Evolutionary conservation across 2,888 invertebrate species (phyloP).

Genomic region (Fissipunctia ypsillon): DNA sequence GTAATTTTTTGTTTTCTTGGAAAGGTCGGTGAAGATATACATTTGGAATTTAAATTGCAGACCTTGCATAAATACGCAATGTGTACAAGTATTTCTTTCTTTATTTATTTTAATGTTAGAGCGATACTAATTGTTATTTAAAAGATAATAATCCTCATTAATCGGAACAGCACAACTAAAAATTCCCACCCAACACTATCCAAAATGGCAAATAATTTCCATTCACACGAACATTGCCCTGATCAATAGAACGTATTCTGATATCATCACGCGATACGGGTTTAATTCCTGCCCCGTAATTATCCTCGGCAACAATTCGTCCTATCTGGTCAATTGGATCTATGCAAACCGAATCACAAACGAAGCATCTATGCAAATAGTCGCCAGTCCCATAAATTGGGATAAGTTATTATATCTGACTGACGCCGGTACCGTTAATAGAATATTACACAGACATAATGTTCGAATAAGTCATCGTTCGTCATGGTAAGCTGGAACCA

Average conservation of each 20-base stretch:
- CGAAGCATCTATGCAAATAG: slow-evolving; percentile 74
- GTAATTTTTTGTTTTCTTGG: background rate
- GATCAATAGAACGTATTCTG: slow-evolving; percentile 34
- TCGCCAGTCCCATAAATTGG: slow-evolving; percentile 74
- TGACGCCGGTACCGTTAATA: slow-evolving; percentile 80
- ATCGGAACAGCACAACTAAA: background rate
- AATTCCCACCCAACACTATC: background rate
- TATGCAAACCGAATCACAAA: slow-evolving; percentile 45
- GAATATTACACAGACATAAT: slow-evolving; percentile 80
- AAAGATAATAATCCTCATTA: background rate
- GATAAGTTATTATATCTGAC: slow-evolving; percentile 76
- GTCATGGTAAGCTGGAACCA: slow-evolving; percentile 74
- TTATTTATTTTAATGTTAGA: background rate
- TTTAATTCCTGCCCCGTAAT: slow-evolving; percentile 48
- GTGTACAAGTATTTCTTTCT: background rate
- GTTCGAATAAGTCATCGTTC: slow-evolving; percentile 82
- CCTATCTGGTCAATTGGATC: slow-evolving; percentile 51
- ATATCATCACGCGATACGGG: slow-evolving; percentile 27
- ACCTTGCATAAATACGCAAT: background rate
- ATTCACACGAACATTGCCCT: slow-evolving; percentile 11
- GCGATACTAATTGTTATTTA: no score
- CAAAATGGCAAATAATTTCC: background rate
- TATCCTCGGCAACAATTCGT: slow-evolving; percentile 40
- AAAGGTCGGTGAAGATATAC: background rate
- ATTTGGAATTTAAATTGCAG: slow-evolving; percentile 2